Percentiles rank a stretch among this genome's conserved stretches.
Evolutionary conservation across 1,140 invertebrate species (phyloP).

Genomic region (Holotrichia oblita): DNA sequence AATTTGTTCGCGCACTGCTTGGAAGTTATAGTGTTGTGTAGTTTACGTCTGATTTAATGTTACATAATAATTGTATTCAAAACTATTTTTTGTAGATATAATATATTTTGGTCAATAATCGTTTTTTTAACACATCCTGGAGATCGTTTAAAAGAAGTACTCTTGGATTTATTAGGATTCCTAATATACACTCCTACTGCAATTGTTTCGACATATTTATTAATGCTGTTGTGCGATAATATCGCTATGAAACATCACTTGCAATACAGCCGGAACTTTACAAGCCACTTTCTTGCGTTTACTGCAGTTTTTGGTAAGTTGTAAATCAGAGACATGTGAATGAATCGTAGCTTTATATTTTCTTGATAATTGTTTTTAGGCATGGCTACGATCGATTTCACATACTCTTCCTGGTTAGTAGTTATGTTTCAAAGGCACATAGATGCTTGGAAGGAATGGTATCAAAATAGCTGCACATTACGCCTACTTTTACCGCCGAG

Average conservation of each 20-base stretch:
- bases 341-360: background rate
- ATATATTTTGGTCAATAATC: constrained; percentile 54
- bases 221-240: constrained; percentile 57
- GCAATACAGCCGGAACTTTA: constrained; percentile 46
- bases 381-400: constrained; percentile 60
- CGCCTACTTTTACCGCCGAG: constrained; percentile 53
- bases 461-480: constrained; percentile 53
- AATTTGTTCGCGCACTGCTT: too few relatives aligned
- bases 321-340: background rate
- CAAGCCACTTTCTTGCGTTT: constrained; percentile 56
- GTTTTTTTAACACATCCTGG: constrained; percentile 55
- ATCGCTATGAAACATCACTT: constrained; percentile 49
- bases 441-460: constrained; percentile 58
- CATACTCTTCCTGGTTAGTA: constrained; percentile 59
- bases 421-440: constrained; percentile 54
- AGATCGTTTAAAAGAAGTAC: constrained; percentile 52
- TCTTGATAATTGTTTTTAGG: constrained; percentile 46
- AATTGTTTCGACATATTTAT: constrained; percentile 57
- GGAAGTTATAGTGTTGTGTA: background rate
- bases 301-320: constrained; percentile 56
- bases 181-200: constrained; percentile 58
- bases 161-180: constrained; percentile 55
- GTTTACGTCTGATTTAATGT: too few relatives aligned
- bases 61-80: too few relatives aligned
- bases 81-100: constrained; percentile 53